phyloP scores from a whole-genome alignment of 92 coral and sea anemone genomes.

The Heteractis magnifica region DNA sequence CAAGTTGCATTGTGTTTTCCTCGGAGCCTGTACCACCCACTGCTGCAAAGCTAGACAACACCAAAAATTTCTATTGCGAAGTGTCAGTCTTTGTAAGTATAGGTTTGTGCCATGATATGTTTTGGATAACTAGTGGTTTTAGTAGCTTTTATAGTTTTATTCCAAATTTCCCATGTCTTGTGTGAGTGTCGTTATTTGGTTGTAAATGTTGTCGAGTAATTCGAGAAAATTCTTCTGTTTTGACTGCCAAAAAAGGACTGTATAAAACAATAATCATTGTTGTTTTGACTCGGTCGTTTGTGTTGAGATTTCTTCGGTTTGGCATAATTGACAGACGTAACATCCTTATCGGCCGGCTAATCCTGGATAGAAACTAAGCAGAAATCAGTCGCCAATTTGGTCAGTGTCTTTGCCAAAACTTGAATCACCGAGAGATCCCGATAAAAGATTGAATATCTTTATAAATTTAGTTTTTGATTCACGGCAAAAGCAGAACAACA shows the following conservation, averaged over 20 bases:
- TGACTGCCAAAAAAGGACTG: neutral
- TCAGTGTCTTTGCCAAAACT: too few species aligned
- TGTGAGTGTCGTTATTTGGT: too few species aligned
- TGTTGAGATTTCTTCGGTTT: neutral
- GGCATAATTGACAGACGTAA: neutral
- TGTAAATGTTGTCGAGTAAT: too few species aligned
- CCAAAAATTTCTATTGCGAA: neutral
- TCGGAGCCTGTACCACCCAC: neutral
- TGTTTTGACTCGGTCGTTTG: neutral
- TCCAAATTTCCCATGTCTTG: too few species aligned
- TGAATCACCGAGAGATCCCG: too few species aligned
- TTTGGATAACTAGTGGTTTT: neutral
- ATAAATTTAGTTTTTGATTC: too few species aligned
- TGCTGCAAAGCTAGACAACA: neutral
- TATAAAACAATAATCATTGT: neutral
- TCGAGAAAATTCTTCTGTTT: neutral
- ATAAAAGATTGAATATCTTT: too few species aligned
- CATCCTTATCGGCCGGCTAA: neutral
- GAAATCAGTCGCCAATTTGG: too few species aligned
- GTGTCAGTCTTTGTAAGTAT: neutral
- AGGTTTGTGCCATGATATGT: neutral
- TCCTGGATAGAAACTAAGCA: too few species aligned
- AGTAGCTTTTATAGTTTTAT: neutral
- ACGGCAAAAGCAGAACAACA: too few species aligned
- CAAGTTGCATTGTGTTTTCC: neutral